phyloP scores from a whole-genome alignment of 2,113 vertebrate genomes.

The Nipponia nippon region DNA sequence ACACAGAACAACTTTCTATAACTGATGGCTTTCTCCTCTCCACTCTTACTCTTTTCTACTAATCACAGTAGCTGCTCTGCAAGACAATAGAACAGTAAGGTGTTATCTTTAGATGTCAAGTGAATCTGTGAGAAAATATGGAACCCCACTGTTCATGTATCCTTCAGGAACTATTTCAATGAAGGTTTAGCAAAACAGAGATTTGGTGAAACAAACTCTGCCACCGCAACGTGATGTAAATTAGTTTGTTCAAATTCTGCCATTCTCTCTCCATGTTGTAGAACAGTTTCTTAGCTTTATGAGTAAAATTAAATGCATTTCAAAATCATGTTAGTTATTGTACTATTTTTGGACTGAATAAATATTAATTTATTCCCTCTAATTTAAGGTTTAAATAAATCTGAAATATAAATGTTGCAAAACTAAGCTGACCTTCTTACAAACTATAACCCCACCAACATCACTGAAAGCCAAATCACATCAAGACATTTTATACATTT shows the following conservation, averaged over 20 bases:
- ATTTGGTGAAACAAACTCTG: background rate
- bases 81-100: background rate
- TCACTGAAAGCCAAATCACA: background rate
- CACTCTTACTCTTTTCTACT: background rate
- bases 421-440: background rate
- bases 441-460: background rate
- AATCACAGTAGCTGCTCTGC: background rate
- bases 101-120: background rate
- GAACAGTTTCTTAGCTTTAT: background rate
- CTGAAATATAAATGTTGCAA: background rate
- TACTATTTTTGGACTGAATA: background rate
- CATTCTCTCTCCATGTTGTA: background rate
- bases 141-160: background rate
- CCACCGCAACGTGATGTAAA: background rate
- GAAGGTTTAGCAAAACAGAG: background rate
- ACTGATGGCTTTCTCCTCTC: background rate
- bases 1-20: background rate
- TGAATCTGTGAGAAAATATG: background rate
- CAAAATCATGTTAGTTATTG: background rate
- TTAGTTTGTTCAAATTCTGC: background rate
- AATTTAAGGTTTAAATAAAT: background rate
- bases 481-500: background rate
- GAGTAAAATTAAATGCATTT: background rate
- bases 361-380: background rate
- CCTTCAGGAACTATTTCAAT: background rate